Evolutionary conservation across 2,888 invertebrate species (phyloP).

Genomic region (Griposia aprilina): DNA sequence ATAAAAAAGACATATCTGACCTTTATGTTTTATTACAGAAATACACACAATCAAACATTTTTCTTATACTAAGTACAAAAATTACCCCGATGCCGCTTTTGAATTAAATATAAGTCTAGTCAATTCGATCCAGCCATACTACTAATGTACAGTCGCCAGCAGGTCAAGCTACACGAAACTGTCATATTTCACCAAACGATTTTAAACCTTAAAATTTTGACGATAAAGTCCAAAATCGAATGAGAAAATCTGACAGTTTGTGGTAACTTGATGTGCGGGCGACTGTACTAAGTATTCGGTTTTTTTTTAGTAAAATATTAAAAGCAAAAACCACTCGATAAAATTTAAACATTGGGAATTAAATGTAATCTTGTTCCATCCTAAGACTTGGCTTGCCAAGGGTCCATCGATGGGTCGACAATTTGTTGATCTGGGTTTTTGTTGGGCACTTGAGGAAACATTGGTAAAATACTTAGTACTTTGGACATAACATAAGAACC

Average conservation of each 20-base stretch:
- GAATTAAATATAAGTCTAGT: constrained; percentile 31
- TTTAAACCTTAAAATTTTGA: no score
- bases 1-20: not conserved
- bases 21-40: constrained; percentile 45
- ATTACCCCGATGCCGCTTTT: constrained; percentile 16
- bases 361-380: constrained; percentile 2
- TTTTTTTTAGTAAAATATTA: constrained; percentile 3
- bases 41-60: constrained; percentile 15
- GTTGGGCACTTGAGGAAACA: constrained; percentile 76
- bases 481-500: constrained; percentile 68
- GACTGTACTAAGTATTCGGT: constrained; percentile 27
- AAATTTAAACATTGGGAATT: constrained; percentile 9
- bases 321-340: constrained; percentile 9
- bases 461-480: constrained; percentile 74
- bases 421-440: constrained; percentile 9
- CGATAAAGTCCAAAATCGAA: no score
- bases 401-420: not conserved
- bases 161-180: no score
- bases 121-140: constrained; percentile 34
- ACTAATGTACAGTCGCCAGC: no score
- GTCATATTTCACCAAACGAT: no score
- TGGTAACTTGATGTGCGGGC: no score
- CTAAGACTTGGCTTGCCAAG: constrained; percentile 13
- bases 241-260: no score
- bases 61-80: constrained; percentile 17